A percentile compares a stretch with the other conserved stretches of the same genome.
phyloP scores from a whole-genome alignment of 2,888 invertebrate genomes.

The Synergus japonicus region DNA sequence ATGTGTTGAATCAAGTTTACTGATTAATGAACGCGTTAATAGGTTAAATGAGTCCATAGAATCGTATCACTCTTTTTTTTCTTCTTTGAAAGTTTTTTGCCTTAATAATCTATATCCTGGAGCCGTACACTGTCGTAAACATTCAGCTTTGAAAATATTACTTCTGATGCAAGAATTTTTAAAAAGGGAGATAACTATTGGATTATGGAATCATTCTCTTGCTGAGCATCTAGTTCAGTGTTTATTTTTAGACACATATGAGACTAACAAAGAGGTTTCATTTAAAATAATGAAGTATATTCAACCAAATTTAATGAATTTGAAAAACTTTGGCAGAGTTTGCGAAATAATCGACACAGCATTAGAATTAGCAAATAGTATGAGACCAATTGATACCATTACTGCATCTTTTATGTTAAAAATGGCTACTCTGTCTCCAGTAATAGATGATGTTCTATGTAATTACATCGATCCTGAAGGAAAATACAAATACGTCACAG shows the following conservation, averaged over 20 bases:
- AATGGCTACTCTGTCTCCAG: constrained; percentile 64
- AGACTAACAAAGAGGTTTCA: constrained; percentile 85
- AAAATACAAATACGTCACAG: constrained; percentile 54
- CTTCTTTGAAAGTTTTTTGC: constrained; percentile 77
- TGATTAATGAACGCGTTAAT: neutral
- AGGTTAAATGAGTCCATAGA: neutral
- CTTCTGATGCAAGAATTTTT: constrained; percentile 68
- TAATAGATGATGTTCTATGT: constrained; percentile 59
- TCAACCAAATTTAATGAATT: constrained; percentile 44
- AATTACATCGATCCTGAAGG: constrained; percentile 51
- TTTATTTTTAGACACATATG: constrained; percentile 86
- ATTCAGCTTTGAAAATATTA: constrained; percentile 81
- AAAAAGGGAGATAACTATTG: constrained; percentile 49
- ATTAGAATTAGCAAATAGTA: constrained; percentile 81
- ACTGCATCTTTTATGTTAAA: constrained; percentile 84
- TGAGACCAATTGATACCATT: constrained; percentile 87
- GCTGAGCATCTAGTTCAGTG: constrained; percentile 65
- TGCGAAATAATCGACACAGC: constrained; percentile 76
- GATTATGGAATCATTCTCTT: constrained; percentile 52
- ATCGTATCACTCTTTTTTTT: constrained; percentile 32
- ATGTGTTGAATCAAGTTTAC: neutral
- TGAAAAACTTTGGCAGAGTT: constrained; percentile 64
- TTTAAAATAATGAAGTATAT: constrained; percentile 79
- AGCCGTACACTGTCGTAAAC: constrained; percentile 82
- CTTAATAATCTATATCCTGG: constrained; percentile 81